These are phyloP conservation scores for Coremacera marginata DNA, from an alignment of 2,888 invertebrate species.

Conservation along the genomic window DNA sequence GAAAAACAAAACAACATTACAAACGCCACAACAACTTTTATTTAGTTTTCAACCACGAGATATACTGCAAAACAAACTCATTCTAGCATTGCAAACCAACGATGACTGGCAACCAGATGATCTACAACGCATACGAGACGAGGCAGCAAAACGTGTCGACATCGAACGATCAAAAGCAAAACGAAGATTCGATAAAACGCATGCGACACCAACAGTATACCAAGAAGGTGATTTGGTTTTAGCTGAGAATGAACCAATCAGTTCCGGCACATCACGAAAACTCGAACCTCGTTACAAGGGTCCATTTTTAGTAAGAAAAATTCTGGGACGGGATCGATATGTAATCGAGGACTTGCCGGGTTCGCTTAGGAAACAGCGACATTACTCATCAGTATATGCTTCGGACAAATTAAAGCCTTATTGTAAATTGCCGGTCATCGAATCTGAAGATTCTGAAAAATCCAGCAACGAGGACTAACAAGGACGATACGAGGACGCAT, in stretches of 20 bases:
- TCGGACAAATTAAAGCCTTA: constrained; percentile 49
- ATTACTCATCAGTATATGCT: constrained; percentile 47
- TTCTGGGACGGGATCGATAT: constrained; percentile 48
- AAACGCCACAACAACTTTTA: too few relatives aligned
- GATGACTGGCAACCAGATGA: neutral
- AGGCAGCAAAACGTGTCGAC: constrained; percentile 22
- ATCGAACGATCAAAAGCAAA: constrained; percentile 32
- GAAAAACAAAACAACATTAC: too few relatives aligned
- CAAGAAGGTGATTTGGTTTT: constrained; percentile 38
- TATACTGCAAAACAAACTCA: constrained; percentile 30
- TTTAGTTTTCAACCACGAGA: constrained; percentile 31
- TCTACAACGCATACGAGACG: neutral
- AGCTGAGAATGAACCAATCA: constrained; percentile 40
- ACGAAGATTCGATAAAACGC: constrained; percentile 34
- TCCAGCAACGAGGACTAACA: constrained; percentile 6
- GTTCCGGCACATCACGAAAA: constrained; percentile 47
- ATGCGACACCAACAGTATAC: constrained; percentile 37
- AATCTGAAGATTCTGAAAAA: neutral
- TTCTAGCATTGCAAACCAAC: too few relatives aligned
- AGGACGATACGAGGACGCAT: too few relatives aligned
- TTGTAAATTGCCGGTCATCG: constrained; percentile 32
- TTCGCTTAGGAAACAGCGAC: constrained; percentile 44
- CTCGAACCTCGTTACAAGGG: constrained; percentile 49
- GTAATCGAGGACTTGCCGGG: constrained; percentile 49
- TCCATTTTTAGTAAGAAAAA: constrained; percentile 46